Evolutionary conservation across 2,113 vertebrate genomes (phyloP).

Genomic region (Dendropsophus ebraccatus): DNA sequence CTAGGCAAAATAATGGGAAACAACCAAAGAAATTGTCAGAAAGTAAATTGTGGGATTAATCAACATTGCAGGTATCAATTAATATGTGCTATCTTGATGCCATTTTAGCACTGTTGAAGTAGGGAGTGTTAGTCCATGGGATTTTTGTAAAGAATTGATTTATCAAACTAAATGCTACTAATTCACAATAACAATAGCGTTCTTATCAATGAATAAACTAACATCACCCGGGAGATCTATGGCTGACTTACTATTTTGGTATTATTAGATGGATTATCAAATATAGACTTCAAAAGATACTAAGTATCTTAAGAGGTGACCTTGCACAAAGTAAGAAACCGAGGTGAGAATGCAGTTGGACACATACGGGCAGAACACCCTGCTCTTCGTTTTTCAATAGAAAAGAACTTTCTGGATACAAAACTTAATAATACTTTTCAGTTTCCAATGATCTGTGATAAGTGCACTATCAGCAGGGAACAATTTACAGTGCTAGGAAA

Average conservation of each 20-base stretch:
- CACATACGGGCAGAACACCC: not conserved
- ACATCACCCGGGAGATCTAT: not conserved
- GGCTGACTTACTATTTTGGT: not conserved
- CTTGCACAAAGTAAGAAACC: not conserved
- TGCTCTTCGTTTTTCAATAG: conserved; percentile 14
- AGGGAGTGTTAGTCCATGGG: too few relatives aligned
- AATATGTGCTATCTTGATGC: too few relatives aligned
- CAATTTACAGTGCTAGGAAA: not conserved
- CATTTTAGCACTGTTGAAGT: too few relatives aligned
- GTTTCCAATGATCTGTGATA: conserved; percentile 1
- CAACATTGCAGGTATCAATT: too few relatives aligned
- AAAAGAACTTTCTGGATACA: conserved; percentile 17
- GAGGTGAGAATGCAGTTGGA: not conserved
- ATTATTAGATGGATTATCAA: not conserved
- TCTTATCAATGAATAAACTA: not conserved
- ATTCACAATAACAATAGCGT: not conserved
- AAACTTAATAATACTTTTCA: conserved; percentile 1
- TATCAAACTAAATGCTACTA: not conserved
- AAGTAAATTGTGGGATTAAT: too few relatives aligned
- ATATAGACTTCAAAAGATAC: not conserved
- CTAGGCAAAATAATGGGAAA: too few relatives aligned
- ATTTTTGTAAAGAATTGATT: too few relatives aligned
- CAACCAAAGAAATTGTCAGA: too few relatives aligned
- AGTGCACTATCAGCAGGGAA: conserved; percentile 9
- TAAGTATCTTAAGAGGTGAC: not conserved